These are phyloP conservation scores for Rhinophrynus dorsalis DNA, from an alignment of 2,797 vertebrate species.

Conservation along the genomic window DNA sequence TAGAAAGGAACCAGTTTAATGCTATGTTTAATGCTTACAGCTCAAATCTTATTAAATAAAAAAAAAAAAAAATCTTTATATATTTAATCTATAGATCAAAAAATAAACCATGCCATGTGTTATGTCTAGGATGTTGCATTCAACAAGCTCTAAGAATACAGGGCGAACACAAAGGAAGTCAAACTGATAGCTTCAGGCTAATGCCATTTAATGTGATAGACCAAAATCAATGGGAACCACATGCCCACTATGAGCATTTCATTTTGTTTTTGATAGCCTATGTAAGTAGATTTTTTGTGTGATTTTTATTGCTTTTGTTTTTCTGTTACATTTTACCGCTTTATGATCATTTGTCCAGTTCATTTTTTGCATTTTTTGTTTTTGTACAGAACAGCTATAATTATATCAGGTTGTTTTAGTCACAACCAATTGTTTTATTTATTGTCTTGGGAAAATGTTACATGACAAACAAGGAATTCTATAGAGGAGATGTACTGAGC, in stretches of 20 bases:
- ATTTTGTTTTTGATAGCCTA: slow-evolving; percentile 2
- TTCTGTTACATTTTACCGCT: neutral
- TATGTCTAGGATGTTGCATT: neutral
- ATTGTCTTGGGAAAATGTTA: too few species aligned
- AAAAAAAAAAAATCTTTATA: neutral
- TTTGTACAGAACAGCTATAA: too few species aligned
- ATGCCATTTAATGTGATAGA: neutral
- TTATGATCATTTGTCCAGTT: neutral
- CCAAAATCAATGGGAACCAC: slow-evolving; percentile 22
- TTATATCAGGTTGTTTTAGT: too few species aligned
- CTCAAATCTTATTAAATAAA: too few species aligned
- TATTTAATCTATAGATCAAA: neutral
- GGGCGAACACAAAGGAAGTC: neutral
- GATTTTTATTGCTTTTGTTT: slow-evolving; percentile 9
- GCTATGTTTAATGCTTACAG: too few species aligned
- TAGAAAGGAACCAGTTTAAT: too few species aligned
- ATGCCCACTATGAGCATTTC: neutral
- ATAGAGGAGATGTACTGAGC: too few species aligned
- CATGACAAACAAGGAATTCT: neutral
- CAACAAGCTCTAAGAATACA: neutral
- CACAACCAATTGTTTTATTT: neutral
- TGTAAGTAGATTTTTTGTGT: slow-evolving; percentile 8
- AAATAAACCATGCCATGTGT: neutral
- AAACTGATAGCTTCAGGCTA: slow-evolving; percentile 1
- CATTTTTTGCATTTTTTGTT: neutral